These are phyloP conservation scores for Ecdyonurus torrentis DNA, from an alignment of 2,888 invertebrate genomes.

Conservation along the genomic window DNA sequence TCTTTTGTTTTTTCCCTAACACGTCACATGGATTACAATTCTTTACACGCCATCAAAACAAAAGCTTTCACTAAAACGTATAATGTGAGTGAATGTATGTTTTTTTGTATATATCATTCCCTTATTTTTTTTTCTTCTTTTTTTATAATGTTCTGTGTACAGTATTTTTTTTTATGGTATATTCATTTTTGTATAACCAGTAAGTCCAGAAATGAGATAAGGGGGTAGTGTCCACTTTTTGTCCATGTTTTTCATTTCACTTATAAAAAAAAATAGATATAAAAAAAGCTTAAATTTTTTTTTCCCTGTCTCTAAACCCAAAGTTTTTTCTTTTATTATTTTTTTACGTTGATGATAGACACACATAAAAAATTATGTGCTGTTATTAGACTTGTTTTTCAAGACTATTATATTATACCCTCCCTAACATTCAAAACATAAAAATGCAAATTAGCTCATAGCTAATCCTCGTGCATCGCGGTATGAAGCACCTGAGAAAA, in stretches of 20 bases:
- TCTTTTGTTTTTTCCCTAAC: neutral
- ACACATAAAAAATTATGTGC: neutral
- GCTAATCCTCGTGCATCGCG: neutral
- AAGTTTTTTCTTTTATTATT: neutral
- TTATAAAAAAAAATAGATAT: neutral
- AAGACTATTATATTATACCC: neutral
- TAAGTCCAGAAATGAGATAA: neutral
- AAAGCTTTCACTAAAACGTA: neutral
- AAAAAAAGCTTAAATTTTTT: neutral
- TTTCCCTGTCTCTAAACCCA: too few species aligned
- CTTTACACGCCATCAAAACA: neutral
- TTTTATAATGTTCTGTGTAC: neutral
- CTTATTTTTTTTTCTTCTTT: too few species aligned
- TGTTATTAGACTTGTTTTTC: neutral
- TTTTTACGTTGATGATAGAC: neutral
- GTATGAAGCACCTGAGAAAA: neutral
- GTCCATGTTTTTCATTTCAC: neutral
- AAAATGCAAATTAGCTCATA: neutral
- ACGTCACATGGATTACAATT: neutral
- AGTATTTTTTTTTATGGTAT: neutral
- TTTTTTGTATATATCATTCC: too few species aligned
- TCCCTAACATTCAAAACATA: too few species aligned
- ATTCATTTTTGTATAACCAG: neutral
- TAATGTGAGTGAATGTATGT: neutral
- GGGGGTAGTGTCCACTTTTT: neutral